Conservation (phyloP, 2,888 invertebrate species). For the Tetrapedia diversipes region DNA sequence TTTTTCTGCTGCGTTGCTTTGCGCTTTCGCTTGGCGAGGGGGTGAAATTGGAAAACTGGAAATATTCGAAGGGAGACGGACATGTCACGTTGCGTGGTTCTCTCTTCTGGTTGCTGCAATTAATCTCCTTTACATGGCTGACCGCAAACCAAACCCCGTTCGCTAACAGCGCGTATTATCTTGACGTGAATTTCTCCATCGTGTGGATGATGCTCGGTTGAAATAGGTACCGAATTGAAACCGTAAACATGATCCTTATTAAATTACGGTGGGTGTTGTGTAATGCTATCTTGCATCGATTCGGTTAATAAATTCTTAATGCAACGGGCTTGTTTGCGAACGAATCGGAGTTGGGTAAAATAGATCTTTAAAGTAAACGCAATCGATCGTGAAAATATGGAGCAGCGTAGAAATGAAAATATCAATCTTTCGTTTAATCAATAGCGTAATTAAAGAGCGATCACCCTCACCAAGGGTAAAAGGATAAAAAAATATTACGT, state of each 20-base stretch:
- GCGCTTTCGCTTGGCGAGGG: background rate
- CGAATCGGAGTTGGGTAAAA: no score
- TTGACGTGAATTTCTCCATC: slow-evolving; percentile 2
- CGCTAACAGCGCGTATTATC: slow-evolving; percentile 1
- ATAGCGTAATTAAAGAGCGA: no score
- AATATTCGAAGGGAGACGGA: background rate
- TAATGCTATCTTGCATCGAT: no score
- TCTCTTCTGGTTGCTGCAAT: slow-evolving; percentile 5
- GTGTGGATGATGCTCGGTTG: background rate
- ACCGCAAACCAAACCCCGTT: slow-evolving; percentile 18
- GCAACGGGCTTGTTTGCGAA: no score
- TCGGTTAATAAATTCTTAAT: background rate
- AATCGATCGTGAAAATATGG: no score
- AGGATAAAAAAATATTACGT: no score
- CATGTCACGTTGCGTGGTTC: slow-evolving; percentile 9
- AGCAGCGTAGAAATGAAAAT: no score
- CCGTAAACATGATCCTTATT: no score
- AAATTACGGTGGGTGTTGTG: no score
- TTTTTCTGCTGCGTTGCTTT: background rate
- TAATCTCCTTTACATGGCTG: slow-evolving; percentile 24
- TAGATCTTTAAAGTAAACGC: no score
- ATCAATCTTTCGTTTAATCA: no score
- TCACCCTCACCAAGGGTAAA: no score
- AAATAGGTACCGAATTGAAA: slow-evolving; percentile 10
- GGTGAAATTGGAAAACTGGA: background rate